Percentiles rank a stretch among this genome's conserved stretches.
phyloP scores from a whole-genome alignment of 2,113 vertebrate species.

The Anhinga anhinga region DNA sequence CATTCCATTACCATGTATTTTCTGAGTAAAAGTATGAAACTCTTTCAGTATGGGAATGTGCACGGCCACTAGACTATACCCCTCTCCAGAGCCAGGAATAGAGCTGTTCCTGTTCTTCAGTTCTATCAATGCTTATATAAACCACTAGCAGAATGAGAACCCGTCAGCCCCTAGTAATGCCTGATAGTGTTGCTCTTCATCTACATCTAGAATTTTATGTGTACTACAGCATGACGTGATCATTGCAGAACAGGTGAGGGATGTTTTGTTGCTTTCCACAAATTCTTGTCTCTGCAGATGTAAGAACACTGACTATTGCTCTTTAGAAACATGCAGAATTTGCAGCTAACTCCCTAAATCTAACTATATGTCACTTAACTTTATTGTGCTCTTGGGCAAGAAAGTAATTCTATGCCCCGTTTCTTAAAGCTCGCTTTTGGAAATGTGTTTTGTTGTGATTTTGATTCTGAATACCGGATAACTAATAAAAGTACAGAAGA shows the following conservation, averaged over 20 bases:
- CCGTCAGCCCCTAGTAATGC: not conserved
- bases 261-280: not conserved
- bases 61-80: not conserved
- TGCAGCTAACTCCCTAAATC: constrained; percentile 10
- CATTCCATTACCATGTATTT: not conserved
- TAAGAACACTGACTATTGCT: not conserved
- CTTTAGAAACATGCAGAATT: not conserved
- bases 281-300: not conserved
- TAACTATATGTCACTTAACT: not conserved
- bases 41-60: not conserved
- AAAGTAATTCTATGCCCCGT: not conserved
- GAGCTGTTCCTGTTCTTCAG: not conserved
- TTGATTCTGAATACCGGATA: not conserved
- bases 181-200: not conserved
- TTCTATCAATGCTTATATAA: not conserved
- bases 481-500: not conserved
- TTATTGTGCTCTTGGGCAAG: not conserved
- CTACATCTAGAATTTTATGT: not conserved
- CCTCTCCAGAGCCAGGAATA: not conserved
- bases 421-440: constrained; percentile 3
- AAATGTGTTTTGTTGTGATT: constrained; percentile 18
- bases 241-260: not conserved
- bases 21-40: not conserved
- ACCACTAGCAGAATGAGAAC: not conserved
- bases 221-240: not conserved